A percentile compares a stretch with the other conserved stretches of the same genome.
Conservation (phyloP, 2,888 invertebrate genomes). For the Drosophila formosana region DNA sequence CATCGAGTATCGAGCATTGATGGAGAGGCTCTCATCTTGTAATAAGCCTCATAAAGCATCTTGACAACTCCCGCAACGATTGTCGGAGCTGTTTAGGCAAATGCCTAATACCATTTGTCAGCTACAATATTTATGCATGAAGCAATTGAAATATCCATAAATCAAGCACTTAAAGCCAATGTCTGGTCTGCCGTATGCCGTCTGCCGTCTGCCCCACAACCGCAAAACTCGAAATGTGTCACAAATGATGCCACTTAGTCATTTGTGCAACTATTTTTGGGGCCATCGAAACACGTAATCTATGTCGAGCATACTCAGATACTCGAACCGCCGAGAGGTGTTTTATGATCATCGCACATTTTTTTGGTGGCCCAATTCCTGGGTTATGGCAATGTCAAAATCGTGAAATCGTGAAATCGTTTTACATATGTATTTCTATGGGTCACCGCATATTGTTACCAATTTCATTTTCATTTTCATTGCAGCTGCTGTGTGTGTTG, state of each 20-base stretch:
- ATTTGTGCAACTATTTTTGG: slow-evolving; percentile 58
- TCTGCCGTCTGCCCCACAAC: not conserved
- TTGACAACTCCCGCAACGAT: slow-evolving; percentile 62
- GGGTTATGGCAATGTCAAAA: slow-evolving; percentile 31
- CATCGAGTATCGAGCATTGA: slow-evolving; percentile 4
- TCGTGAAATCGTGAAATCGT: slow-evolving; percentile 29
- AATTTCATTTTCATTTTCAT: slow-evolving; percentile 13
- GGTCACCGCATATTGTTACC: slow-evolving; percentile 13
- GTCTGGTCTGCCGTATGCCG: slow-evolving; percentile 34
- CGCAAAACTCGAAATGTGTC: slow-evolving; percentile 52
- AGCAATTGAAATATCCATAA: slow-evolving; percentile 74
- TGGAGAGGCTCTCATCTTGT: slow-evolving; percentile 47
- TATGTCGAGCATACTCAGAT: not conserved
- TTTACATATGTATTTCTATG: slow-evolving; percentile 35
- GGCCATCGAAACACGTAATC: slow-evolving; percentile 6
- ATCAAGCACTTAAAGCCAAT: slow-evolving; percentile 74
- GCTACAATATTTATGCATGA: slow-evolving; percentile 74
- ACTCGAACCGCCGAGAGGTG: slow-evolving; percentile 14
- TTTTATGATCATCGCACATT: slow-evolving; percentile 35
- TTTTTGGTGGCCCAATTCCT: slow-evolving; percentile 27
- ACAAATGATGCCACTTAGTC: slow-evolving; percentile 63
- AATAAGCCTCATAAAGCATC: slow-evolving; percentile 69
- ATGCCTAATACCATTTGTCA: slow-evolving; percentile 77
- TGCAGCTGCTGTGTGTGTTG: slow-evolving; percentile 13
- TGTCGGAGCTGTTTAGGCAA: slow-evolving; percentile 43